phyloP scores from a whole-genome alignment of 2,888 invertebrate genomes.

The Apamea monoglypha region DNA sequence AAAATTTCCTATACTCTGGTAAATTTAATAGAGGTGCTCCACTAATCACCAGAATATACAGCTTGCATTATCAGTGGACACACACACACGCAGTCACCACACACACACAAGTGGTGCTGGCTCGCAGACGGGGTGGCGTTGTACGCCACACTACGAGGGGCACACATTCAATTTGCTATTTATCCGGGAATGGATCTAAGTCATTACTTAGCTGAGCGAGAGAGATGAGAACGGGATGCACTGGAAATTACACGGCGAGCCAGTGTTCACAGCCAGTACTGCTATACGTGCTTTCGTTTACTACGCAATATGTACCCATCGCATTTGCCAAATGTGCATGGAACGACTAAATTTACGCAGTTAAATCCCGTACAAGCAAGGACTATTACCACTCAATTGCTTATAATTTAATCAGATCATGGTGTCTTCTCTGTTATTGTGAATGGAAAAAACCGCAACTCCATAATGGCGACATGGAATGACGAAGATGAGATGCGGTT shows the following conservation, averaged over 20 bases:
- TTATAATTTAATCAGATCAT: slow-evolving; percentile 9
- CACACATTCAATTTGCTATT: slow-evolving; percentile 90
- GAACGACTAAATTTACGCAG: slow-evolving; percentile 44
- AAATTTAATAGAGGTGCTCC: slow-evolving; percentile 49
- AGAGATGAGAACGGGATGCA: slow-evolving; percentile 87
- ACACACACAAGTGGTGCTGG: slow-evolving; percentile 59
- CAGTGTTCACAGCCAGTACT: slow-evolving; percentile 75
- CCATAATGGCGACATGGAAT: background rate
- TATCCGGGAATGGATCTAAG: slow-evolving; percentile 90
- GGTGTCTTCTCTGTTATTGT: background rate
- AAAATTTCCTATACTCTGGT: slow-evolving; percentile 28
- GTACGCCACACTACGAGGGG: slow-evolving; percentile 74
- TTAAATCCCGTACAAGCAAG: slow-evolving; percentile 19
- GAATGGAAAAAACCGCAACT: background rate
- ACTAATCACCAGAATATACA: slow-evolving; percentile 70
- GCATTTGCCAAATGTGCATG: slow-evolving; percentile 64
- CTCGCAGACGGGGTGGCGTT: slow-evolving; percentile 68
- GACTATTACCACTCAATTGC: background rate
- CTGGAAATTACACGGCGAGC: slow-evolving; percentile 86
- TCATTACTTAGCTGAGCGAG: slow-evolving; percentile 90
- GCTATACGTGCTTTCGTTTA: slow-evolving; percentile 65
- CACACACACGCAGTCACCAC: slow-evolving; percentile 55
- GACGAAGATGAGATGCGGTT: slow-evolving; percentile 1
- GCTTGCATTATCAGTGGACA: slow-evolving; percentile 58
- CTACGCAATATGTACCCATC: slow-evolving; percentile 62